Base-by-base conservation (phyloP, 2,113 vertebrate species). In the Serranochromis macrocephalus region DNA sequence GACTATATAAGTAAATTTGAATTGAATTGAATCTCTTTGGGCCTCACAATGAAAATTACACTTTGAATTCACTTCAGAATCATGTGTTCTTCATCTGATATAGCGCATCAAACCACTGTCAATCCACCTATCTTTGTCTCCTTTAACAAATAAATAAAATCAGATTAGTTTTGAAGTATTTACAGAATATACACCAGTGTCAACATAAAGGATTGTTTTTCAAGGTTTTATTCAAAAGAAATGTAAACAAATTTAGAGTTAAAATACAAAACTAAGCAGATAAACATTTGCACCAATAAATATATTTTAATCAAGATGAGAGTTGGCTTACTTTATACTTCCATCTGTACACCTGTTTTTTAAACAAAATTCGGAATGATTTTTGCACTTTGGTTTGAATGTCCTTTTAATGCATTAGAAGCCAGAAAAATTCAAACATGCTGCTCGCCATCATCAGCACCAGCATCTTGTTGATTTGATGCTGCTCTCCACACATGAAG, bases 271-370 rank as follows among this genome's bases (percentile, higher is more conserved):
- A 38, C 4, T 53, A 73, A 75, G 47, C 63, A 58, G 26, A 73
- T 33, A 63, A 78, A 80, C 57, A 82, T 3, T 55, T 19, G n/a
- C 26, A 57, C 85, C 9, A 92, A 93, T 91, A 93, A 93, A 94
- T 93, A 93, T 31, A 80, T 83, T 42, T 68, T 11, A 45, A 90
- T 87, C 66, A 6, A 85, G 42, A 83, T 58, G 81, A 29, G 7
- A 42, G 11, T 3, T 79, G 57, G 7, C 21, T 87, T 10, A 47
- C 9, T 21, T n/a, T 33, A 71, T 71, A 49, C 31, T 13, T 4
- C 9, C 73, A 78, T n/a, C 10, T 45, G 9, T 40, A 47, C 0
- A 17, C 68, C 36, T 42, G n/a, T 49, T 19, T 71, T 63, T 49
- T 13, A 47, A 51, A 82, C 14, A 51, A 78, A 78, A 51, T 49